A percentile compares a stretch with the other conserved stretches of the same genome.
Evolutionary conservation across 2,888 invertebrate genomes (phyloP).

Genomic region (Perithous albicinctus): DNA sequence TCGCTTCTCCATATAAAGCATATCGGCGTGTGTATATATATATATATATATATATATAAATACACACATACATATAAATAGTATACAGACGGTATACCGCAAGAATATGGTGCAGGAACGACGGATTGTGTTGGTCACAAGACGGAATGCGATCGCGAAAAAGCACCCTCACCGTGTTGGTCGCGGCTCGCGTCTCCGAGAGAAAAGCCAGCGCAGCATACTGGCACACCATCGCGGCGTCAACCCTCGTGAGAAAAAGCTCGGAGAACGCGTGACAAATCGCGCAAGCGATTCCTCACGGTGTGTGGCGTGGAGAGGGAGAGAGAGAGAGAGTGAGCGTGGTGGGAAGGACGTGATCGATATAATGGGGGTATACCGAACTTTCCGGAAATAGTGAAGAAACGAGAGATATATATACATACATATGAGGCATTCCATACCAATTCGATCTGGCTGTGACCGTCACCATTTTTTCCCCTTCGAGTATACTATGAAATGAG

Average conservation of each 20-base stretch:
- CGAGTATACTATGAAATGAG: no score
- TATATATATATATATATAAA: conserved; percentile 9
- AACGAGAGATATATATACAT: conserved; percentile 19
- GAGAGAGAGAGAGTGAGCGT: no score
- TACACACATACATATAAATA: neutral
- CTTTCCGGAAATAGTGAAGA: neutral
- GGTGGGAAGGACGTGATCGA: conserved; percentile 39
- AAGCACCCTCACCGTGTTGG: conserved; percentile 28
- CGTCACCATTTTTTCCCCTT: no score
- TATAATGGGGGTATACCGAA: conserved; percentile 48
- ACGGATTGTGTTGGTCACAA: conserved; percentile 25
- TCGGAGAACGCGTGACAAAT: conserved; percentile 73
- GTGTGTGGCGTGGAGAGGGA: conserved; percentile 42
- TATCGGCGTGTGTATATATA: neutral
- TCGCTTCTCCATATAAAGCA: conserved; percentile 14
- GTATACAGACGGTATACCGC: conserved; percentile 4
- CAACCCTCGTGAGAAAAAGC: conserved; percentile 59
- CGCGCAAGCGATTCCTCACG: conserved; percentile 71
- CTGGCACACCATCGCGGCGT: conserved; percentile 33
- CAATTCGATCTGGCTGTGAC: no score
- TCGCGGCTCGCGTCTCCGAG: conserved; percentile 7
- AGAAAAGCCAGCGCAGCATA: conserved; percentile 55
- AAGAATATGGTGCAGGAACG: conserved; percentile 6
- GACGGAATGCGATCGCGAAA: conserved; percentile 46
- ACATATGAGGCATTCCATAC: no score